phyloP scores from a whole-genome alignment of 2,888 invertebrate species.

The Ophion slaviceki region DNA sequence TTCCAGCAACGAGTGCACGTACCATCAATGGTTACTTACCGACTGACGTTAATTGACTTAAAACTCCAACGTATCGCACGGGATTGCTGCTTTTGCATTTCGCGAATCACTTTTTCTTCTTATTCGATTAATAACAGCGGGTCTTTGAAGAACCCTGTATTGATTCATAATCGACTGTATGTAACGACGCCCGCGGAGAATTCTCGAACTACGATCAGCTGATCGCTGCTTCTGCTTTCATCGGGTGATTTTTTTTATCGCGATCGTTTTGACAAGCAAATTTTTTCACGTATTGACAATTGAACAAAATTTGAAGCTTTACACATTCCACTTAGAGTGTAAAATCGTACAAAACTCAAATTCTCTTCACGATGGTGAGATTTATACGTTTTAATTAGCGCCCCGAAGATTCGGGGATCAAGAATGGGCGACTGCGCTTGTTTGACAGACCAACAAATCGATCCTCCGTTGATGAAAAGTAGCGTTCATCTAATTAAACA shows the following conservation, averaged over 20 bases:
- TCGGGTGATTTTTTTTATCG: not conserved
- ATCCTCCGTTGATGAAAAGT: not conserved
- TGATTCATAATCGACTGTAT: not conserved
- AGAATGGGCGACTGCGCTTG: not conserved
- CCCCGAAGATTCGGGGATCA: not conserved
- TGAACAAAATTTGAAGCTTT: not conserved
- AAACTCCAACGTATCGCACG: not conserved
- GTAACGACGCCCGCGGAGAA: not conserved
- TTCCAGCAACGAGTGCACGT: not conserved
- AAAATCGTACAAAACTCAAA: not conserved
- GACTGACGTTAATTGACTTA: not conserved
- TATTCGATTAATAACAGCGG: not conserved
- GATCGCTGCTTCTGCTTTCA: conserved; percentile 13
- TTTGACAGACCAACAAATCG: not conserved
- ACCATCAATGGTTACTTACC: not conserved
- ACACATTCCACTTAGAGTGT: not conserved
- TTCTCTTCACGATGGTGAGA: conserved; percentile 12
- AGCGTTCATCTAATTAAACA: not conserved
- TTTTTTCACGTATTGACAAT: conserved; percentile 25
- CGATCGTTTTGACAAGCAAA: conserved; percentile 57
- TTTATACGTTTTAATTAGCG: not conserved
- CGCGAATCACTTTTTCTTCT: not conserved
- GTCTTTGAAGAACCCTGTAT: not conserved
- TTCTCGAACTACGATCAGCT: conserved; percentile 40
- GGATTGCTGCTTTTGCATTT: not conserved